Percentiles rank a stretch among this genome's conserved stretches.
These are phyloP conservation scores for Pandemis heparana DNA, from an alignment of 2,888 invertebrate genomes.

Conservation along the genomic window DNA sequence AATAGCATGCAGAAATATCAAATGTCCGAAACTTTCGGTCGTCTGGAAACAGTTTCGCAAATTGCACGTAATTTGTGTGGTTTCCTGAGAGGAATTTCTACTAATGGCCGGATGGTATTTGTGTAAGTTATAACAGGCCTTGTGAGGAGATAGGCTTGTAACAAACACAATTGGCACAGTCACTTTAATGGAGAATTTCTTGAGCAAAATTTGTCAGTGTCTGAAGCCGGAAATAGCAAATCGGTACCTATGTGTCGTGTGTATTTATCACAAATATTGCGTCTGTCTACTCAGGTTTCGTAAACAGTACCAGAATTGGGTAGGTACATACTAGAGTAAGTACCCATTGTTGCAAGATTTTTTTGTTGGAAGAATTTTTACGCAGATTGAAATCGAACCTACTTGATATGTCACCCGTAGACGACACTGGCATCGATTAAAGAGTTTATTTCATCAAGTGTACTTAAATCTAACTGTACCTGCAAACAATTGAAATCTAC, in stretches of 20 bases:
- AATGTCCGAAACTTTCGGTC: constrained; percentile 67
- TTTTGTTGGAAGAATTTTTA: no score
- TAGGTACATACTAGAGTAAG: no score
- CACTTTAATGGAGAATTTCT: no score
- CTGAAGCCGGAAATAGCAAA: no score
- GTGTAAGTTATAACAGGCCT: constrained; percentile 52
- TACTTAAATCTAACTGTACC: not conserved
- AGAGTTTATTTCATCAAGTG: not conserved
- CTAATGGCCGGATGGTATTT: constrained; percentile 68
- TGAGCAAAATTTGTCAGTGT: no score
- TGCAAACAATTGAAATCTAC: not conserved
- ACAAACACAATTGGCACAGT: not conserved
- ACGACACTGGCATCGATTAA: not conserved
- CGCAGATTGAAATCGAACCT: no score
- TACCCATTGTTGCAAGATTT: no score
- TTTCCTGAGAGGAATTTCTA: constrained; percentile 64
- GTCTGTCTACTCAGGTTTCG: no score
- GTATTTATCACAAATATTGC: no score
- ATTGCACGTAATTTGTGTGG: constrained; percentile 73
- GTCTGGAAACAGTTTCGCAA: constrained; percentile 66
- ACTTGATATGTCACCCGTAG: no score
- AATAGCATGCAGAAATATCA: constrained; percentile 60
- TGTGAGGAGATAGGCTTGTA: not conserved
- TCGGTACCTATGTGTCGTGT: no score
- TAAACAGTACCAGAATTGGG: no score